A percentile compares a stretch with the other conserved stretches of the same genome.
Evolutionary conservation across 2,888 invertebrate species (phyloP).

Genomic region (Dione juno): DNA sequence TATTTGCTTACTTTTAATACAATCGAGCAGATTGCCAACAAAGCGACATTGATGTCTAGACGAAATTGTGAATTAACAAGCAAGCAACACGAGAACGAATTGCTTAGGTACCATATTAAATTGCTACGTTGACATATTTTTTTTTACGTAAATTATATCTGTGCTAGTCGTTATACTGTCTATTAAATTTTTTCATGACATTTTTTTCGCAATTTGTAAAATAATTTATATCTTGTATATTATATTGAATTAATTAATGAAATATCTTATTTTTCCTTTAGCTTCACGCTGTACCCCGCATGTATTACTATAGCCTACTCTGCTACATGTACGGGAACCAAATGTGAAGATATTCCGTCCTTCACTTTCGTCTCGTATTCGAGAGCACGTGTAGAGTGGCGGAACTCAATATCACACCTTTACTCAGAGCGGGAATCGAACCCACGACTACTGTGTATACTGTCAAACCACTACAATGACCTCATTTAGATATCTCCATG

Average conservation of each 20-base stretch:
- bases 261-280: neutral
- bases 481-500: neutral
- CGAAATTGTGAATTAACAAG: conserved; percentile 5
- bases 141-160: neutral
- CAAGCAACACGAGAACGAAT: neutral
- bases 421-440: neutral
- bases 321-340: no score
- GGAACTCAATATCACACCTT: neutral
- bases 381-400: neutral
- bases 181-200: no score
- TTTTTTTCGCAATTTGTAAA: neutral
- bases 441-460: no score
- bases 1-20: neutral
- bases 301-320: neutral
- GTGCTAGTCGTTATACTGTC: neutral
- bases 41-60: neutral
- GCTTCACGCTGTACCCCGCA: neutral
- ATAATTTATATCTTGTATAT: neutral
- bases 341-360: no score
- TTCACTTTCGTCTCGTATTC: neutral
- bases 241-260: no score
- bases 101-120: neutral
- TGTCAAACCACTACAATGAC: no score
- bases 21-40: neutral
- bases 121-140: neutral